Conservation (phyloP, 2,113 vertebrate genomes). For the Pseudois nayaur region DNA sequence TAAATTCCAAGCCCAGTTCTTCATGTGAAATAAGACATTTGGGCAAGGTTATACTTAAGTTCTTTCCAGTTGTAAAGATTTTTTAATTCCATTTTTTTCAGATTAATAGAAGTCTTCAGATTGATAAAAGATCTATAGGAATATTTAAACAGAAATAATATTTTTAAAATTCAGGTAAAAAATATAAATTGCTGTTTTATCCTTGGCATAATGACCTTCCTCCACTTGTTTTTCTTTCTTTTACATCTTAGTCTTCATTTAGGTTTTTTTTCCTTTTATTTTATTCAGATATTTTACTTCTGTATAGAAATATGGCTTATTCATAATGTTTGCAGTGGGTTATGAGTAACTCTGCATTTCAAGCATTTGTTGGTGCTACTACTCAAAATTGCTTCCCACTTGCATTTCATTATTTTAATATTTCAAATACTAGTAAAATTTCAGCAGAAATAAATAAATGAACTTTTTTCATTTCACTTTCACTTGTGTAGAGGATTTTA, state of each 20-base stretch:
- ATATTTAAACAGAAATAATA: constrained; percentile 4
- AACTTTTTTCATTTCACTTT: not conserved
- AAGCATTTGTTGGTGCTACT: not conserved
- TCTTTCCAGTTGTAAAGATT: not conserved
- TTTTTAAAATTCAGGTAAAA: not conserved
- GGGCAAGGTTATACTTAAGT: not conserved
- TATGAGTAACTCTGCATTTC: not conserved
- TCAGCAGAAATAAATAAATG: not conserved
- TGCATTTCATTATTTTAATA: not conserved
- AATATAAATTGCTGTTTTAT: not conserved
- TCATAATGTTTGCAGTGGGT: not conserved
- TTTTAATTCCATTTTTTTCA: not conserved
- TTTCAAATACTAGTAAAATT: not conserved
- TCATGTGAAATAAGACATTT: not conserved
- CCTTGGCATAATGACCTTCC: not conserved
- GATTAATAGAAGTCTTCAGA: not conserved
- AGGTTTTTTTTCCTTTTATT: not conserved
- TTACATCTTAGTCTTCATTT: not conserved
- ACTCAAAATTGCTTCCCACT: not conserved
- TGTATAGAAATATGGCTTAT: not conserved
- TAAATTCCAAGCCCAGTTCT: not conserved
- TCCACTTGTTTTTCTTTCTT: not conserved
- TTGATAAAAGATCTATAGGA: not conserved
- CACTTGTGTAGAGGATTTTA: not conserved
- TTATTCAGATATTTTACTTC: not conserved